Evolutionary conservation across 2,113 vertebrate species (phyloP).

Genomic region (Atrichornis clamosus): DNA sequence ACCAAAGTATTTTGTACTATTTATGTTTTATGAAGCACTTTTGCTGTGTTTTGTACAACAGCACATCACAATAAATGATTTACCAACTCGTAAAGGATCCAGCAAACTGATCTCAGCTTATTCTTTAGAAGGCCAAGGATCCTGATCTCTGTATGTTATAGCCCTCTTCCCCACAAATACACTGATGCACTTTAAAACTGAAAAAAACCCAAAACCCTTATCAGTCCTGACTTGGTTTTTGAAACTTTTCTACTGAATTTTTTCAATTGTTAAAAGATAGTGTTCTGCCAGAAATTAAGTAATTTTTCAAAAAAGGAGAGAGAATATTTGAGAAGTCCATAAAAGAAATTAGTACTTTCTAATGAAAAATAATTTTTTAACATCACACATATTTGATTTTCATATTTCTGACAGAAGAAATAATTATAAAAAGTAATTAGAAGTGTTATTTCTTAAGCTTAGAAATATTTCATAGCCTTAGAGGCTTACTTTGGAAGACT

Average conservation of each 20-base stretch:
- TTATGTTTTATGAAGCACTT: slow-evolving; percentile 77
- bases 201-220: not conserved
- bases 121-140: slow-evolving; percentile 20
- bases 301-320: not conserved
- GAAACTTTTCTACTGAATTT: not conserved
- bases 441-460: not conserved
- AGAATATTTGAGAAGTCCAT: not conserved
- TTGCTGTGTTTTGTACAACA: slow-evolving; percentile 70
- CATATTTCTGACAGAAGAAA: slow-evolving; percentile 6
- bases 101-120: slow-evolving; percentile 56
- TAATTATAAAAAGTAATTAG: slow-evolving; percentile 23
- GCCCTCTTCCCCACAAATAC: not conserved
- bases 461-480: not conserved
- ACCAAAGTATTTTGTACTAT: slow-evolving; percentile 66
- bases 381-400: slow-evolving; percentile 10
- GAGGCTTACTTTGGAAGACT: not conserved
- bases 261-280: not conserved
- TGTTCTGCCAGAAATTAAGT: not conserved
- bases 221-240: not conserved
- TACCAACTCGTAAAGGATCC: slow-evolving; percentile 42
- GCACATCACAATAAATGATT: slow-evolving; percentile 73
- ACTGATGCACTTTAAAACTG: not conserved
- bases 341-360: slow-evolving; percentile 22
- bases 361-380: slow-evolving; percentile 43
- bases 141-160: not conserved